A percentile compares a stretch with the other conserved stretches of the same genome.
Evolutionary conservation across 2,888 invertebrate species (phyloP).

Genomic region (Tetramorium bicarinatum): DNA sequence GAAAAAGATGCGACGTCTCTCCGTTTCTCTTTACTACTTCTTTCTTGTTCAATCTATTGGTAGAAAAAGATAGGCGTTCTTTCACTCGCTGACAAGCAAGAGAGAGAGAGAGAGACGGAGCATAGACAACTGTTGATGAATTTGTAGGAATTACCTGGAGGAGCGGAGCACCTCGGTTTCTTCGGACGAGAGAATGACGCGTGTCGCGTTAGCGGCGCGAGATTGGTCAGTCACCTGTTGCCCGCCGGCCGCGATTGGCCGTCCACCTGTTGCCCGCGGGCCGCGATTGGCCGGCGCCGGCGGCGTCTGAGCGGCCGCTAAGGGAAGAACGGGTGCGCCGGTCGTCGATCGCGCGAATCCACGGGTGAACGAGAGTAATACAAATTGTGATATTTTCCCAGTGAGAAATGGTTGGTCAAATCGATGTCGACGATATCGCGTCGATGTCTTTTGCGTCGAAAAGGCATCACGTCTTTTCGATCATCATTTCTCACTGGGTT

Average conservation of each 20-base stretch:
- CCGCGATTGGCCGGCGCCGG: conserved; percentile 78
- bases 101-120: conserved; percentile 22
- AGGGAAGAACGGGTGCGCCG: conserved; percentile 67
- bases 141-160: conserved; percentile 63
- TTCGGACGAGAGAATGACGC: conserved; percentile 61
- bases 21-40: background rate
- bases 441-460: too few species aligned
- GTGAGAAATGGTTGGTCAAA: too few species aligned
- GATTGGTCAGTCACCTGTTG: conserved; percentile 85
- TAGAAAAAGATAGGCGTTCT: background rate
- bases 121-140: conserved; percentile 58
- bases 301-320: conserved; percentile 74
- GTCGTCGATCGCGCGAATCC: conserved; percentile 40
- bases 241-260: conserved; percentile 78
- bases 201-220: conserved; percentile 37
- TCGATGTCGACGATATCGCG: too few species aligned
- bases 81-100: background rate
- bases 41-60: background rate
- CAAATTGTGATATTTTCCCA: too few species aligned
- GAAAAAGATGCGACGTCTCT: conserved; percentile 2
- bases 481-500: too few species aligned
- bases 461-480: too few species aligned
- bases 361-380: conserved; percentile 47
- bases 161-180: conserved; percentile 66
- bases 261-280: conserved; percentile 83